These are phyloP conservation scores for Brachionus plicatilis DNA, from an alignment of 1,140 invertebrate genomes.

Conservation along the genomic window DNA sequence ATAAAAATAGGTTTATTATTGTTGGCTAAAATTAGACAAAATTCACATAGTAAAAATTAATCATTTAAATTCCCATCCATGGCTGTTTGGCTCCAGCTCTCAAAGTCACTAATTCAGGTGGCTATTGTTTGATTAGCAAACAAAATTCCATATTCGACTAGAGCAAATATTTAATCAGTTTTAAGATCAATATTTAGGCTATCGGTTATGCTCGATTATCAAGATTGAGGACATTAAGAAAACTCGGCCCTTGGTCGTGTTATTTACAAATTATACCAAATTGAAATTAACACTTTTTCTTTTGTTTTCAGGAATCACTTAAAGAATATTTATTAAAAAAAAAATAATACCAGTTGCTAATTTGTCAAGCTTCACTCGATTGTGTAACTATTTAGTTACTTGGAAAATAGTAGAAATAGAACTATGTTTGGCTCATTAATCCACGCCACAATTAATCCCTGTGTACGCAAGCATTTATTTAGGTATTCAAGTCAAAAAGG, in stretches of 20 bases:
- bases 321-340: background rate
- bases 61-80: background rate
- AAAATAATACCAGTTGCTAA: background rate
- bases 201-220: conserved; percentile 22
- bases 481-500: background rate
- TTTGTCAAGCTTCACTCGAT: background rate
- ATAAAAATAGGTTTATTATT: conserved; percentile 23
- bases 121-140: background rate
- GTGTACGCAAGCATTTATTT: background rate
- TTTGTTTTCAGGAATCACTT: conserved; percentile 28
- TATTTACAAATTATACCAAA: conserved; percentile 31
- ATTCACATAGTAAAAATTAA: conserved; percentile 9
- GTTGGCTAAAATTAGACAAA: background rate
- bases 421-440: background rate
- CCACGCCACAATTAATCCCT: background rate
- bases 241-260: background rate
- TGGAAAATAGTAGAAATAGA: background rate
- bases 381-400: background rate
- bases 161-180: conserved; percentile 29
- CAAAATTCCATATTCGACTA: conserved; percentile 1
- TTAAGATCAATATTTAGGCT: conserved; percentile 22
- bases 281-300: conserved; percentile 34
- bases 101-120: conserved; percentile 12
- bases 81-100: background rate
- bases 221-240: conserved; percentile 5